Percentiles rank a stretch among this genome's conserved stretches.
Conservation (phyloP, 2,797 vertebrate genomes). For the Pygocentrus nattereri region DNA sequence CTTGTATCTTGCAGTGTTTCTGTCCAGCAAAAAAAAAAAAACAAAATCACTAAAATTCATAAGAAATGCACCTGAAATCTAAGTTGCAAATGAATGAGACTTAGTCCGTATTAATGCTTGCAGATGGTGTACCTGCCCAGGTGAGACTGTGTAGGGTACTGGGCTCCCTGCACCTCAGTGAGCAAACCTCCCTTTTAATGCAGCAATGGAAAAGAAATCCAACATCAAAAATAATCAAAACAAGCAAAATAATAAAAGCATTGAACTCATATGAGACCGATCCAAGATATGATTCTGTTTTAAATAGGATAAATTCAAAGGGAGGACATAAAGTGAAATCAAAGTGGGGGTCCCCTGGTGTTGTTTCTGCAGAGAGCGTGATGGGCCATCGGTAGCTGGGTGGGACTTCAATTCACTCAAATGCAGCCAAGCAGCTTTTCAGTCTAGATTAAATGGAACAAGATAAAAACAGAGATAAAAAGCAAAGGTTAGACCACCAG, state of each 20-base stretch:
- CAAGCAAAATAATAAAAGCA: slow-evolving; percentile 37
- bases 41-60: slow-evolving; percentile 49
- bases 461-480: neutral
- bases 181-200: slow-evolving; percentile 48
- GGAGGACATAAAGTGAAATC: slow-evolving; percentile 25
- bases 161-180: slow-evolving; percentile 37
- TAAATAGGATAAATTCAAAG: slow-evolving; percentile 20
- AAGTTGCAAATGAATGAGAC: slow-evolving; percentile 56
- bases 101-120: slow-evolving; percentile 50
- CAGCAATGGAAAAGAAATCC: slow-evolving; percentile 13
- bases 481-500: neutral
- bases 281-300: slow-evolving; percentile 25
- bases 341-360: slow-evolving; percentile 38
- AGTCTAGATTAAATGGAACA: slow-evolving; percentile 43
- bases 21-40: slow-evolving; percentile 33
- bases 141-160: slow-evolving; percentile 28
- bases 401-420: slow-evolving; percentile 11
- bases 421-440: slow-evolving; percentile 35
- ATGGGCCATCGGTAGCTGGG: neutral
- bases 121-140: slow-evolving; percentile 49
- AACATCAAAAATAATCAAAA: slow-evolving; percentile 20
- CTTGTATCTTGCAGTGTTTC: slow-evolving; percentile 36
- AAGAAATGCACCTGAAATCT: slow-evolving; percentile 58
- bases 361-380: slow-evolving; percentile 16
- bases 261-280: slow-evolving; percentile 40